Evolutionary conservation across 2,797 vertebrate species (phyloP), one percentile per base, ranked within the genome.

Genomic region (Siniperca scherzeri): DNA sequence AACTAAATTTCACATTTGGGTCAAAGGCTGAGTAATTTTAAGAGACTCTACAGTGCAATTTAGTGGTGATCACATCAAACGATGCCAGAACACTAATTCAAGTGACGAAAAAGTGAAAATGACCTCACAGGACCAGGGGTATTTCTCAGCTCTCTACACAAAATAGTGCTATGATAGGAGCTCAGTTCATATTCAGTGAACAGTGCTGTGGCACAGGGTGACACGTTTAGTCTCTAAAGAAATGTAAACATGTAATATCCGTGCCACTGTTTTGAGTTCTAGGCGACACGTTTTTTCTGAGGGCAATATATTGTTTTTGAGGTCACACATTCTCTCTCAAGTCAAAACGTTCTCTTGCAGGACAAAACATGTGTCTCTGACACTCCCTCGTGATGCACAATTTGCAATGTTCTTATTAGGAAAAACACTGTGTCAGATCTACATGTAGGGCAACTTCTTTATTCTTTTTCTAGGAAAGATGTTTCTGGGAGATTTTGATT

Each of bases 1-100:
- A 84, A 81, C 59, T 25, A 27, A 59, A 79, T 66, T 70, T 81
- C n/a, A 56, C 44, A 84, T 57, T 60, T 81, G 74, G 67, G 82
- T 88, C 78, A 88, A 77, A 81, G 59, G 70, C 79, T 70, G 64
- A 78, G 57, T 55, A 14, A 77, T 71, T 78, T 74, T 69, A 57
- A 78, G 25, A 77, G 73, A 53, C 50, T 64, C 44, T 44, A 62
- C 25, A 44, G 40, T 72, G 60, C 70, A 76, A 78, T 64, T 4
- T 56, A 33, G 53, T 44, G 40, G 27, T 36, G 56, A 70, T 77
- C 40, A 61, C 42, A 5, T 79, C 30, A 70, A 79, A 78, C 10
- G 30, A 40, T 52, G 80, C 66, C 52, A 76, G 42, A 69, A 44
- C 40, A 69, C 42, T 71, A 62, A 72, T 77, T 82, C 17, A 55